Evolutionary conservation across 2,113 vertebrate species (phyloP), one percentile per base, ranked within the genome.

Genomic region (Charina bottae): DNA sequence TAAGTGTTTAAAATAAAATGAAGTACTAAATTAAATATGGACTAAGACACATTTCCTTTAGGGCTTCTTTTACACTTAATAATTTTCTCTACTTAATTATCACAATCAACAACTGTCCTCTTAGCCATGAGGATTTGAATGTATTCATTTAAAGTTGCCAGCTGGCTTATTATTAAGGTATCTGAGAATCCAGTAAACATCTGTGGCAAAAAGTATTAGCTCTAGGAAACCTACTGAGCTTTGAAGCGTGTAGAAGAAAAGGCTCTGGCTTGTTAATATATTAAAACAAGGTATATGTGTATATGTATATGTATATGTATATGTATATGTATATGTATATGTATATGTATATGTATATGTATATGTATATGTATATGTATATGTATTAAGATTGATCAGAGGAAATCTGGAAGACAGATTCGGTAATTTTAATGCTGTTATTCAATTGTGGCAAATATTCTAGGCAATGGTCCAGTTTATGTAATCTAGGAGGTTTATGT

Each of bases 71-170:
- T 33, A 92, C 94, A 88, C 59, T 90, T 87, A 90, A 88, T 86
- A 92, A 23, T 86, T 96, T 89, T 85, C 78, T 56, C n/a, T 86
- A 68, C 49, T 87, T 86, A 68, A 90, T 24, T 21, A 91, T 72
- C 23, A 42, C 37, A 87, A 24, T 68, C 42, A 68, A 56, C 59
- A 83, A 83, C 13, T 37, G 68, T 58, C 24, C 42, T 58, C 59
- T 46, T 23, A 78, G 26, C 54, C 49, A 72, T 88, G 91, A 94
- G 91, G 96, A 95, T 95, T 96, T 96, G 78, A 93, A 89, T 89
- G 93, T 96, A 96, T 95, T 96, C 93, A 95, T 95, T 95, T 96
- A 93, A 96, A 92, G 94, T 96, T 95, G 95, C 23, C 62, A 3
- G 0, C 91, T 95, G 93, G 89, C 85, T 95, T 88, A 87, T 93